Percentiles rank a stretch among this genome's conserved stretches.
phyloP scores from a whole-genome alignment of 2,113 vertebrate genomes.

The Anser brachyrhynchus region DNA sequence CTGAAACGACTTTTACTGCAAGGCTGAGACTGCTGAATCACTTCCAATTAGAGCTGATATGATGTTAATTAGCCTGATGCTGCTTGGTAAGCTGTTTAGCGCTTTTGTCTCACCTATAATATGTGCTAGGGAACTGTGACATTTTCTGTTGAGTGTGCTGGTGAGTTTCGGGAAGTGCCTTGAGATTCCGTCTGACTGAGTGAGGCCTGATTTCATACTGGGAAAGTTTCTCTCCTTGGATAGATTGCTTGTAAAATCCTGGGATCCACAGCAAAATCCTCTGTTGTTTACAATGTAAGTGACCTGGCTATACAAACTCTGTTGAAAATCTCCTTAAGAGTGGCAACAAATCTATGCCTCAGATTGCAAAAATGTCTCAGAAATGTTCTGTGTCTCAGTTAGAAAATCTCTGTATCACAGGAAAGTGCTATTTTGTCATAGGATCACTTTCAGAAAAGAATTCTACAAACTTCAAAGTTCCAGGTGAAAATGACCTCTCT shows the following conservation, averaged over 20 bases:
- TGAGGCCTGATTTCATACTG: neutral
- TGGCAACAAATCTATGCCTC: neutral
- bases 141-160: neutral
- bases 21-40: conserved; percentile 37
- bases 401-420: neutral
- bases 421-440: neutral
- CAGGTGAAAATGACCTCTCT: neutral
- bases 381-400: neutral
- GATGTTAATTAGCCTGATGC: conserved; percentile 67
- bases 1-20: conserved; percentile 13
- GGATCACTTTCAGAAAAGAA: neutral
- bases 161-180: neutral
- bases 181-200: neutral
- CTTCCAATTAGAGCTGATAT: conserved; percentile 64
- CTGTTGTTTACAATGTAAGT: neutral
- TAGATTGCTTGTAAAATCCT: neutral
- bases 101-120: conserved; percentile 38
- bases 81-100: conserved; percentile 69
- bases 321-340: neutral
- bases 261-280: neutral
- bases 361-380: neutral
- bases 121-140: neutral
- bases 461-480: neutral
- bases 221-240: neutral
- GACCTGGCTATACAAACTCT: neutral